These are phyloP conservation scores for Ochotona curzoniae DNA, from an alignment of 2,113 vertebrate genomes.

Conservation along the genomic window DNA sequence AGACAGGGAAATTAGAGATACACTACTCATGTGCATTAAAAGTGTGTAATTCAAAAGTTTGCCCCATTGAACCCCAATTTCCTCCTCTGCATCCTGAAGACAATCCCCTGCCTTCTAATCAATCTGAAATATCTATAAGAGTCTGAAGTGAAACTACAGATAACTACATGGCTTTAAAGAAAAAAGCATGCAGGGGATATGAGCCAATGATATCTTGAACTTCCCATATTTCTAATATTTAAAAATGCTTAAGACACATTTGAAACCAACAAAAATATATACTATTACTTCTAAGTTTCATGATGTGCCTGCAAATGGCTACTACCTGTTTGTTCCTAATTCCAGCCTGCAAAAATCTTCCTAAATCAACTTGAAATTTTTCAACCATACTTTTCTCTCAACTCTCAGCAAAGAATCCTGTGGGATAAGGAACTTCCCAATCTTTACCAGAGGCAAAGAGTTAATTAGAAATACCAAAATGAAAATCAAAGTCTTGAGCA, in stretches of 20 bases:
- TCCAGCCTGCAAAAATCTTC: not conserved
- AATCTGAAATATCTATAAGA: not conserved
- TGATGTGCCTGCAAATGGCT: not conserved
- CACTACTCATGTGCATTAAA: not conserved
- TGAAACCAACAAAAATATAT: conserved; percentile 1
- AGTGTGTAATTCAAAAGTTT: not conserved
- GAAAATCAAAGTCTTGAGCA: not conserved
- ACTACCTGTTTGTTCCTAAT: not conserved
- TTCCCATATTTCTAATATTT: not conserved
- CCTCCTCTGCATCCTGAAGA: not conserved
- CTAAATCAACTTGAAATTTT: conserved; percentile 10
- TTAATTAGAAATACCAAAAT: not conserved
- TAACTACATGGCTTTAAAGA: not conserved
- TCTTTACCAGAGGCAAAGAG: not conserved
- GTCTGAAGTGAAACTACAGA: not conserved
- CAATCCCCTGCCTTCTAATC: not conserved
- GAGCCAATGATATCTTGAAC: not conserved
- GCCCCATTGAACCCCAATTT: not conserved
- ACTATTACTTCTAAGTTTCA: not conserved
- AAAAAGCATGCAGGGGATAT: not conserved
- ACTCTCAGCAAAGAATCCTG: not conserved
- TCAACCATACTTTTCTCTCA: not conserved
- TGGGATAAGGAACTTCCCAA: not conserved
- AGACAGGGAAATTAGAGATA: not conserved
- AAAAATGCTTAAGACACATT: not conserved